phyloP scores from a whole-genome alignment of 2,797 vertebrate species.

The Lepus oiostolus region DNA sequence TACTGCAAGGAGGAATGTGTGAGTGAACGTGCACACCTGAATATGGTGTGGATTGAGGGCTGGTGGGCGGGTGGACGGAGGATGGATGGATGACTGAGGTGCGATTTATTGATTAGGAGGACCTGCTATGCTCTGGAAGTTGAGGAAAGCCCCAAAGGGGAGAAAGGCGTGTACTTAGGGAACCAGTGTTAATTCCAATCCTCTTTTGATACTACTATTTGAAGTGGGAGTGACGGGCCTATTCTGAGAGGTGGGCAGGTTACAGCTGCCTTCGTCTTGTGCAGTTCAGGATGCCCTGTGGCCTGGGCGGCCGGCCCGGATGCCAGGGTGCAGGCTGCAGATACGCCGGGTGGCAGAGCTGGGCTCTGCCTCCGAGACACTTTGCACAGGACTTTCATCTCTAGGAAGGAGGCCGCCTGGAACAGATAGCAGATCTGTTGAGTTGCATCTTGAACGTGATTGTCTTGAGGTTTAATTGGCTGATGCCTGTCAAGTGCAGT shows the following conservation, averaged over 20 bases:
- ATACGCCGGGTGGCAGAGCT: background rate
- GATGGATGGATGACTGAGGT: background rate
- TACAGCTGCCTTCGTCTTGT: background rate
- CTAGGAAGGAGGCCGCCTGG: conserved; percentile 38
- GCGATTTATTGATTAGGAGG: background rate
- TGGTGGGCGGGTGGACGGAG: too few species aligned
- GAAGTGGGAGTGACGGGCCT: background rate
- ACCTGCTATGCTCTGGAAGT: background rate
- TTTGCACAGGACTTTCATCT: conserved; percentile 59
- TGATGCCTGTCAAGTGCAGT: conserved; percentile 58
- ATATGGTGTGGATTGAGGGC: background rate
- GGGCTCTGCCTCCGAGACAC: background rate
- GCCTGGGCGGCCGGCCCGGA: background rate
- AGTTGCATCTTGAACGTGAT: conserved; percentile 66
- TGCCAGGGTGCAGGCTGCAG: background rate
- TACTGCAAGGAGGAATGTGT: background rate
- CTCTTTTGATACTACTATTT: background rate
- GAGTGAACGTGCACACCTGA: background rate
- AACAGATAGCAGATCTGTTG: conserved; percentile 61
- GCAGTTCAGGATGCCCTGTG: background rate
- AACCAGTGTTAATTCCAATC: background rate
- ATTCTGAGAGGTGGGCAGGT: background rate
- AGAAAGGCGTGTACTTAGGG: rapidly evolving
- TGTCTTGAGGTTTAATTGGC: conserved; percentile 73
- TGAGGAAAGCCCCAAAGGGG: background rate